These are phyloP conservation scores for Bucco capensis DNA, from an alignment of 2,113 vertebrate species.

Conservation along the genomic window DNA sequence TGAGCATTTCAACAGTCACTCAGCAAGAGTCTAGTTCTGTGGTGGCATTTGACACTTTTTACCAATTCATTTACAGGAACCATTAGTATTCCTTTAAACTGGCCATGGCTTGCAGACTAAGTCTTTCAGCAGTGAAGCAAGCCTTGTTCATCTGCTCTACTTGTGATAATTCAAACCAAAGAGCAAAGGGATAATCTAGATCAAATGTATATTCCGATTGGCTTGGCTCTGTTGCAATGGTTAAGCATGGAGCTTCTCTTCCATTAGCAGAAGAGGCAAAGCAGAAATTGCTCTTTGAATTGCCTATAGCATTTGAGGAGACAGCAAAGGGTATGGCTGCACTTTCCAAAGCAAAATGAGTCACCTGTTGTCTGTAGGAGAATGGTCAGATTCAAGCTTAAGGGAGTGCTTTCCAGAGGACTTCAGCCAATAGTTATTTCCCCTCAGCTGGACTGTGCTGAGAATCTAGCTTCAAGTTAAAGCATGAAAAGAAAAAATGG, in stretches of 20 bases:
- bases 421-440: constrained; percentile 52
- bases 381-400: constrained; percentile 1
- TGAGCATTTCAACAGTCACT: background rate
- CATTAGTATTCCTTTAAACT: background rate
- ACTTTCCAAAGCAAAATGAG: constrained; percentile 29
- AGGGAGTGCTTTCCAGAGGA: constrained; percentile 26
- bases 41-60: background rate
- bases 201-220: background rate
- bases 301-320: background rate
- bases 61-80: background rate
- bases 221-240: background rate
- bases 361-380: constrained; percentile 57
- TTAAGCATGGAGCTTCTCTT: background rate
- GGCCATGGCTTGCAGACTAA: background rate
- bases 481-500: background rate
- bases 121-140: background rate
- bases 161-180: constrained; percentile 3
- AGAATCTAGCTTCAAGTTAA: constrained; percentile 20
- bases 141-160: background rate
- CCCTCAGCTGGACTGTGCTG: constrained; percentile 32
- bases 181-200: background rate
- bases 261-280: constrained; percentile 11
- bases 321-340: background rate
- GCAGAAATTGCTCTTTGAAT: background rate
- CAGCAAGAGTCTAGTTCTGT: background rate